Evolutionary conservation across 2,888 invertebrate species (phyloP).

Genomic region (Pollenia griseotomentosa): DNA sequence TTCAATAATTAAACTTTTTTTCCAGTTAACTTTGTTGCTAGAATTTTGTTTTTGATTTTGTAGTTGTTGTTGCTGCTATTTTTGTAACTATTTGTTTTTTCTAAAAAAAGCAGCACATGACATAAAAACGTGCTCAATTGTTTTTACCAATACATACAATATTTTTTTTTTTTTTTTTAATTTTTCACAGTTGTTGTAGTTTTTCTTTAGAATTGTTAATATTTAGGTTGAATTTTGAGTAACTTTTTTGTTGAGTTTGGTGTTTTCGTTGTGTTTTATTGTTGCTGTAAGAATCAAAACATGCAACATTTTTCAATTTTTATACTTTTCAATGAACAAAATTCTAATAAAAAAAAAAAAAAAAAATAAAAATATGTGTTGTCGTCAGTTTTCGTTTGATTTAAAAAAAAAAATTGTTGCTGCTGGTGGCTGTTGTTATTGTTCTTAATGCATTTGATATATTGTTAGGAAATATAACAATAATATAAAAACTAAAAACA

Average conservation of each 20-base stretch:
- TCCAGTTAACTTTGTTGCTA: background rate
- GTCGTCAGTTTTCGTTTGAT: slow-evolving; percentile 3
- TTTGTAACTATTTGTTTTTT: slow-evolving; percentile 22
- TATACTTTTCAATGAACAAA: slow-evolving; percentile 3
- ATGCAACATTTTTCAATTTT: slow-evolving; percentile 33
- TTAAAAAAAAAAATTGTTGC: background rate
- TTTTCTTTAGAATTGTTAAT: slow-evolving; percentile 47
- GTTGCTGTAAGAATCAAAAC: slow-evolving; percentile 29
- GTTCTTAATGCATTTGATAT: slow-evolving; percentile 29
- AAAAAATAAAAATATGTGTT: slow-evolving; percentile 1
- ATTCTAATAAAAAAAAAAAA: background rate
- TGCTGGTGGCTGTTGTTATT: background rate
- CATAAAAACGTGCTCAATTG: slow-evolving; percentile 70
- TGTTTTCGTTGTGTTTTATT: background rate
- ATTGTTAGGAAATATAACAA: background rate
- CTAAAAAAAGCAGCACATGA: slow-evolving; percentile 64
- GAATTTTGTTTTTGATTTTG: background rate
- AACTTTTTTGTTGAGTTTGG: slow-evolving; percentile 34
- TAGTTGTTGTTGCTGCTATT: slow-evolving; percentile 8
- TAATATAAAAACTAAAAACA: background rate
- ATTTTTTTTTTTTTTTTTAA: slow-evolving; percentile 35
- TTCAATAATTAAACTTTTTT: slow-evolving; percentile 45
- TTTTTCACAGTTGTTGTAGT: slow-evolving; percentile 9
- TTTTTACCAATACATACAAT: slow-evolving; percentile 46
- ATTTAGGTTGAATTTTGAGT: slow-evolving; percentile 45